These are phyloP conservation scores for Pygoscelis adeliae DNA, from an alignment of 2,113 vertebrate genomes.

Conservation along the genomic window DNA sequence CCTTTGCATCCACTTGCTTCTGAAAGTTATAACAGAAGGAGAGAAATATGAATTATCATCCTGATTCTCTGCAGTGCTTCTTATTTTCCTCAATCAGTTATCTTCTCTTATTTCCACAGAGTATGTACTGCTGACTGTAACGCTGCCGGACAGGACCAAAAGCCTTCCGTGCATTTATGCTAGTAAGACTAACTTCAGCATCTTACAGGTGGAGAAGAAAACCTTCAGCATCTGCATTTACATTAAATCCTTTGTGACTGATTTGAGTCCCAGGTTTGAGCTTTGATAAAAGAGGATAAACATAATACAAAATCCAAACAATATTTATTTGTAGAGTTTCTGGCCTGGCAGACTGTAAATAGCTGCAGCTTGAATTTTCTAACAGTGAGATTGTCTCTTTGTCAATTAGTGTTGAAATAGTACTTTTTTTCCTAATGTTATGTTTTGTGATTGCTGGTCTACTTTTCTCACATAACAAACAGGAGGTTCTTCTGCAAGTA, in stretches of 20 bases:
- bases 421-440: neutral
- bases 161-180: neutral
- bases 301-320: neutral
- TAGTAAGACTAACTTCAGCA: neutral
- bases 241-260: neutral
- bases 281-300: neutral
- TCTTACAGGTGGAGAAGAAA: neutral
- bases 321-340: neutral
- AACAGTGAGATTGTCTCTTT: constrained; percentile 20
- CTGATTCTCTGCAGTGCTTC: neutral
- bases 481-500: neutral
- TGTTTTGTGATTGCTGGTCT: neutral
- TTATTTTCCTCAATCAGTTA: neutral
- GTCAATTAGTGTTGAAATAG: neutral
- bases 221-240: neutral
- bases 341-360: neutral
- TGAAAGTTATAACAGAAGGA: neutral
- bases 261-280: neutral
- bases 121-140: too few relatives aligned
- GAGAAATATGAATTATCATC: neutral
- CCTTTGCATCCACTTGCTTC: neutral
- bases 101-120: neutral
- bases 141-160: neutral
- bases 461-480: neutral
- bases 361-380: constrained; percentile 30